Evolutionary conservation across 2,888 invertebrate species (phyloP), one percentile per base, ranked within the genome.

Genomic region (Rhimphoctona megacephalus): DNA sequence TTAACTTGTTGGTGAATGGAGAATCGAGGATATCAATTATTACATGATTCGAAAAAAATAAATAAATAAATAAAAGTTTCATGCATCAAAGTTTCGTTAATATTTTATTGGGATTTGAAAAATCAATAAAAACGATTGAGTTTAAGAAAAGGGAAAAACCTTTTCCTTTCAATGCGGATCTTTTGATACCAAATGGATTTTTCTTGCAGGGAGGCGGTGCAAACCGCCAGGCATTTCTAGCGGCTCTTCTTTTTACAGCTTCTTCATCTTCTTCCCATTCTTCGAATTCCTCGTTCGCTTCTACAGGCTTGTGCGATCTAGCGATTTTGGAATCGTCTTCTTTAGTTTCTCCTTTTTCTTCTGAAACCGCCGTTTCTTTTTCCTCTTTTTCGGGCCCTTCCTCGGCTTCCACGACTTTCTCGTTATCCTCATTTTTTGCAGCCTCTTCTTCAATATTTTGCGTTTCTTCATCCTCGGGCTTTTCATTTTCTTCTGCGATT

Each of bases 191-290:
- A 14, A 76, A 86, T 0, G 90, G 88, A 81, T 90, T 67, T 0
- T 86, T 81, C 39, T 88, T 88, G 77, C 84, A 91, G 8, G 91
- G 90, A 9, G 85, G n/a, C 2, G 89, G 90, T 5, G 80, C 86
- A 43, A 85, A 91, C 52, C 92, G 89, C 93, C 80, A 22, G 46
- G 61, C 54, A 14, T 78, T 78, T 25, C 78, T 67, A 1, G 39
- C 67, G 11, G 67, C 67, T 67, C 57, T 72, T 77, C 61, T 30
- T 9, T 66, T 43, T 46, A 64, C 39, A 14, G 43, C 14, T 49
- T 67, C 79, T 74, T 79, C 49, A 22, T 81, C 57, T 52, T 85
- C 76, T n/a, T 14, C 11, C 22, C 19, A 54, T 25, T 64, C 43
- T 39, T 11, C 70, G 25, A 14, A 22, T 30, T 54, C 17, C 30